Conservation (phyloP, 1,140 invertebrate genomes). For the Plutomurus gul region DNA sequence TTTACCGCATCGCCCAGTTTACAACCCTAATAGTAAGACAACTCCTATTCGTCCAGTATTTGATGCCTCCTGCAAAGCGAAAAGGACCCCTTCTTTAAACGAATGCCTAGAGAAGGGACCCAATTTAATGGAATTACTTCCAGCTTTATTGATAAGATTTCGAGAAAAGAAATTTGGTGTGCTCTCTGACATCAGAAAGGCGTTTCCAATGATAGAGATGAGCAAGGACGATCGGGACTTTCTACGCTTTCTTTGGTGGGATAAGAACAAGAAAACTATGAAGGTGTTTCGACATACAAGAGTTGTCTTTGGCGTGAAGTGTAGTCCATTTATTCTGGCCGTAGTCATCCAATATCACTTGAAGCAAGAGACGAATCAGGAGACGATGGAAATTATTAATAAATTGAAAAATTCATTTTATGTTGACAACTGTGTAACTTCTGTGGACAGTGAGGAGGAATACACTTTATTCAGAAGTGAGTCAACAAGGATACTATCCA, state of each 20-base stretch:
- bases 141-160: constrained; percentile 57
- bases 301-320: constrained; percentile 56
- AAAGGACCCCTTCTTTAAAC: constrained; percentile 56
- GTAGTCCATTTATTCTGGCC: constrained; percentile 56
- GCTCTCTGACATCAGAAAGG: constrained; percentile 58
- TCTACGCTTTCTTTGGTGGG: constrained; percentile 55
- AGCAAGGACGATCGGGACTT: constrained; percentile 54
- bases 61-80: constrained; percentile 52
- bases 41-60: constrained; percentile 53
- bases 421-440: constrained; percentile 55
- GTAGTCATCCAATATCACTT: constrained; percentile 49
- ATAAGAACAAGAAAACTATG: not conserved
- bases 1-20: constrained; percentile 51
- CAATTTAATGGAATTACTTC: constrained; percentile 58
- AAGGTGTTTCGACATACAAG: constrained; percentile 38
- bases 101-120: constrained; percentile 57
- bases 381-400: not conserved
- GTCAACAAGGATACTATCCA: constrained; percentile 45
- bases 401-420: constrained; percentile 50
- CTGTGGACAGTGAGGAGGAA: constrained; percentile 46
- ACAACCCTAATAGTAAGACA: constrained; percentile 47
- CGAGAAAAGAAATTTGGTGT: constrained; percentile 56
- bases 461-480: constrained; percentile 45
- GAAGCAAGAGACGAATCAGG: not conserved
- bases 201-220: constrained; percentile 58